Percentiles rank a stretch among this genome's conserved stretches.
Conservation (phyloP, 1,140 invertebrate genomes). For the Macrosteles quadrilineatus region DNA sequence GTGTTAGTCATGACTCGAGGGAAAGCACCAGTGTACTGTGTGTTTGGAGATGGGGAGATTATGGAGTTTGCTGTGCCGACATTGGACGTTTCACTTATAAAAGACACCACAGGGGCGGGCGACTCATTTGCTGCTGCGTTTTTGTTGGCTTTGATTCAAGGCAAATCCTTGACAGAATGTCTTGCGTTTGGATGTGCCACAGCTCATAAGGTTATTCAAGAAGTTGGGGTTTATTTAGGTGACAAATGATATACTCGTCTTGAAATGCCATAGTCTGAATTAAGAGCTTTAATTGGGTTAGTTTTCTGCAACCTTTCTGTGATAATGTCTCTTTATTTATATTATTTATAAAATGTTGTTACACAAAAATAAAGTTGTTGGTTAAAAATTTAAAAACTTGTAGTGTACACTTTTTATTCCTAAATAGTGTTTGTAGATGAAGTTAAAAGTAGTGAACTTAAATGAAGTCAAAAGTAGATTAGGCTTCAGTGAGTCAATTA, state of each 20-base stretch:
- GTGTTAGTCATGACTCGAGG: conserved; percentile 43
- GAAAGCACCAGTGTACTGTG: conserved; percentile 38
- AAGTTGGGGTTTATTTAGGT: conserved; percentile 27
- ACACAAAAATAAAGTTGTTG: too few relatives aligned
- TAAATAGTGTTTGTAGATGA: too few relatives aligned
- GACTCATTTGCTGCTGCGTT: conserved; percentile 68
- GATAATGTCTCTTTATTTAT: too few relatives aligned
- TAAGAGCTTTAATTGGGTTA: too few relatives aligned
- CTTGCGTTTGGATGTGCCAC: conserved; percentile 19
- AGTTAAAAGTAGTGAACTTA: too few relatives aligned
- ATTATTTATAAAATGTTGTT: too few relatives aligned
- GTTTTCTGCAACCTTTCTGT: too few relatives aligned
- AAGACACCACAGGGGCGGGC: conserved; percentile 64
- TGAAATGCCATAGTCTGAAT: not conserved
- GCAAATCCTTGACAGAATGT: conserved; percentile 2
- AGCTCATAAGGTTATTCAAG: conserved; percentile 31
- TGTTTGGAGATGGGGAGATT: not conserved
- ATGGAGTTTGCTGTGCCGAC: conserved; percentile 51
- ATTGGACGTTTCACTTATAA: conserved; percentile 51
- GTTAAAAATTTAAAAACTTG: too few relatives aligned
- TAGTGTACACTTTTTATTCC: too few relatives aligned
- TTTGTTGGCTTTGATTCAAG: conserved; percentile 52
- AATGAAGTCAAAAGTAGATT: too few relatives aligned
- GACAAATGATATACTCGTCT: not conserved
- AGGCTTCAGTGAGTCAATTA: too few relatives aligned